phyloP scores from a whole-genome alignment of 2,797 vertebrate species.

The Myotis planiceps region DNA sequence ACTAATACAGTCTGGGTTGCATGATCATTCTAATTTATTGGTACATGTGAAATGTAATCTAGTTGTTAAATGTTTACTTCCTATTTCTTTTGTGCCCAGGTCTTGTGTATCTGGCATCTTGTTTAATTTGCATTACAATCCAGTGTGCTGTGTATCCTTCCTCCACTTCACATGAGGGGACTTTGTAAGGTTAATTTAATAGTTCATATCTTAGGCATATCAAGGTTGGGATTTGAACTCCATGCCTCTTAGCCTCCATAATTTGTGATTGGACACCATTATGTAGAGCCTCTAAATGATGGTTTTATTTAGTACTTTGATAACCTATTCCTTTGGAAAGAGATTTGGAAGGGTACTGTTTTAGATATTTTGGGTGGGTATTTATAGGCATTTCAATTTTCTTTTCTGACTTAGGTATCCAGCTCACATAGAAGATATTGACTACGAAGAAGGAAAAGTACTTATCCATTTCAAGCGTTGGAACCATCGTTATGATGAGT shows the following conservation, averaged over 20 bases:
- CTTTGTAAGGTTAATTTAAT: slow-evolving; percentile 44
- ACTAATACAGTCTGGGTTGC: not conserved
- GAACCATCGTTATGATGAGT: slow-evolving; percentile 99
- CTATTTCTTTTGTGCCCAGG: not conserved
- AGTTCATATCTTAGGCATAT: slow-evolving; percentile 32
- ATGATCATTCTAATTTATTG: slow-evolving; percentile 15
- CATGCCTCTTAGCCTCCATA: not conserved
- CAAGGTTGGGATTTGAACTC: not conserved
- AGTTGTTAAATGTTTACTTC: slow-evolving; percentile 53
- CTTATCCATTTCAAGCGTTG: slow-evolving; percentile 98
- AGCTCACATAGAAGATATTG: slow-evolving; percentile 98
- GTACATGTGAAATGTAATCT: slow-evolving; percentile 23
- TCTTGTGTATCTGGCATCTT: not conserved
- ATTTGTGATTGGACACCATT: slow-evolving; percentile 43
- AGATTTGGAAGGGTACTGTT: slow-evolving; percentile 36
- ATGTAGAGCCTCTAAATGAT: not conserved
- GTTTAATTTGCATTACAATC: not conserved
- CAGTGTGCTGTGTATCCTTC: not conserved
- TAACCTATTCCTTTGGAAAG: slow-evolving; percentile 15
- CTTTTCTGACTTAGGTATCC: slow-evolving; percentile 91
- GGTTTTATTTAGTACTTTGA: slow-evolving; percentile 35
- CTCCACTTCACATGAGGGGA: not conserved
- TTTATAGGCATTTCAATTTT: slow-evolving; percentile 58
- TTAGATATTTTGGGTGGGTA: slow-evolving; percentile 19
- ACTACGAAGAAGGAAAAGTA: slow-evolving; percentile 97